phyloP scores from a whole-genome alignment of 1,140 invertebrate genomes.

The Harpegnathos saltator region DNA sequence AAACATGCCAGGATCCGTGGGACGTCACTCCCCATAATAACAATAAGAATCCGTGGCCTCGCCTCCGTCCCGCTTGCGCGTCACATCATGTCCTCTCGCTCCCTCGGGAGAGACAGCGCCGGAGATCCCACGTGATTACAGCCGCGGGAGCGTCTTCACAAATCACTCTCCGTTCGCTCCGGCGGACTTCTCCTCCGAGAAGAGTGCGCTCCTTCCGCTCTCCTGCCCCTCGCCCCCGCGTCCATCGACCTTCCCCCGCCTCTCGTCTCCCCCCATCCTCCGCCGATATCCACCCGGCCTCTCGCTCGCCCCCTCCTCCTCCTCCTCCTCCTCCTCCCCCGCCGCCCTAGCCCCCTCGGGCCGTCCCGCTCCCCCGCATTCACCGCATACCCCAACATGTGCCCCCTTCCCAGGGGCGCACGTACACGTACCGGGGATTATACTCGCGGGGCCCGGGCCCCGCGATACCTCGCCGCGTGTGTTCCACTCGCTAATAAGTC shows the following conservation, averaged over 20 bases:
- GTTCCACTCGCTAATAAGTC: constrained; percentile 74
- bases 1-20: constrained; percentile 82
- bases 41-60: constrained; percentile 81
- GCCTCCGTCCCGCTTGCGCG: constrained; percentile 54
- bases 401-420: constrained; percentile 51
- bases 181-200: constrained; percentile 56
- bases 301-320: not conserved
- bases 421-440: constrained; percentile 22
- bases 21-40: constrained; percentile 84
- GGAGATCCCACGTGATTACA: constrained; percentile 85
- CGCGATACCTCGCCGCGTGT: constrained; percentile 56
- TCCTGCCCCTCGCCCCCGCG: constrained; percentile 34
- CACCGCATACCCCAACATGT: constrained; percentile 29
- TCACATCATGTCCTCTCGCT: constrained; percentile 73
- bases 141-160: constrained; percentile 85
- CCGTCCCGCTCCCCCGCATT: constrained; percentile 16
- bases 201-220: constrained; percentile 69
- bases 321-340: not conserved
- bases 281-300: constrained; percentile 22
- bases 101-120: constrained; percentile 64
- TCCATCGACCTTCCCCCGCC: constrained; percentile 63
- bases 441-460: constrained; percentile 55
- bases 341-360: no score
- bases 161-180: constrained; percentile 82
- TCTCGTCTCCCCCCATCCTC: constrained; percentile 11